These are phyloP conservation scores for Drosophila kanekoi DNA, from an alignment of 2,888 invertebrate species.

Conservation along the genomic window DNA sequence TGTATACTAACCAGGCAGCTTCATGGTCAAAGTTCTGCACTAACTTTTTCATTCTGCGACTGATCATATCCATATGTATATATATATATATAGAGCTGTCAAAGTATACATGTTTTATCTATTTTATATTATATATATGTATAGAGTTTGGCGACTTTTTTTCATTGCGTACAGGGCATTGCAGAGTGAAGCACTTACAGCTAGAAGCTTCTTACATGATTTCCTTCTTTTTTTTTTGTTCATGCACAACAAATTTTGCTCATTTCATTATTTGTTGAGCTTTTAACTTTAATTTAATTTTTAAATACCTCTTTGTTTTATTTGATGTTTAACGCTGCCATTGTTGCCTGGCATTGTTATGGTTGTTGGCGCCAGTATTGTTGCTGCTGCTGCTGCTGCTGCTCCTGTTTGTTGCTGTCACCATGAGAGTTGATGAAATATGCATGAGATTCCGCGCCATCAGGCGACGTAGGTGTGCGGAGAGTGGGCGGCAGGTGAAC, in stretches of 20 bases:
- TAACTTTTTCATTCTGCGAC: too few species aligned
- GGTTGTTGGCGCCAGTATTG: conserved; percentile 20
- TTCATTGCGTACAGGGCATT: conserved; percentile 1
- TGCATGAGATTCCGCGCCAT: conserved; percentile 58
- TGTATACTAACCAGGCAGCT: too few species aligned
- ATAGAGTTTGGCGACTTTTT: too few species aligned
- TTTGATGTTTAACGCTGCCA: conserved; percentile 59
- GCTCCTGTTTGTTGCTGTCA: conserved; percentile 43
- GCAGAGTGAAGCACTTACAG: not conserved
- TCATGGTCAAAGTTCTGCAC: too few species aligned
- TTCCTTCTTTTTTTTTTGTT: not conserved
- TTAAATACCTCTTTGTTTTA: conserved; percentile 71
- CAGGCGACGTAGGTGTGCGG: conserved; percentile 7
- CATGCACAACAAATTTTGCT: conserved; percentile 45
- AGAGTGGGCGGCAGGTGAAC: not conserved
- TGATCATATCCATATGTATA: too few species aligned
- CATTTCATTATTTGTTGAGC: conserved; percentile 74
- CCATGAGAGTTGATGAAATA: conserved; percentile 66
- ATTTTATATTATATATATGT: too few species aligned
- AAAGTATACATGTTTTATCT: too few species aligned
- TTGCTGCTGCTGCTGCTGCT: conserved; percentile 7
- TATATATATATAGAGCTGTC: too few species aligned
- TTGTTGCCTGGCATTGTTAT: conserved; percentile 42
- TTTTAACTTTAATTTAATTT: conserved; percentile 80
- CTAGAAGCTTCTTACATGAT: not conserved